Evolutionary conservation across 1,140 invertebrate genomes (phyloP).

Genomic region (Nixonia krombeini): DNA sequence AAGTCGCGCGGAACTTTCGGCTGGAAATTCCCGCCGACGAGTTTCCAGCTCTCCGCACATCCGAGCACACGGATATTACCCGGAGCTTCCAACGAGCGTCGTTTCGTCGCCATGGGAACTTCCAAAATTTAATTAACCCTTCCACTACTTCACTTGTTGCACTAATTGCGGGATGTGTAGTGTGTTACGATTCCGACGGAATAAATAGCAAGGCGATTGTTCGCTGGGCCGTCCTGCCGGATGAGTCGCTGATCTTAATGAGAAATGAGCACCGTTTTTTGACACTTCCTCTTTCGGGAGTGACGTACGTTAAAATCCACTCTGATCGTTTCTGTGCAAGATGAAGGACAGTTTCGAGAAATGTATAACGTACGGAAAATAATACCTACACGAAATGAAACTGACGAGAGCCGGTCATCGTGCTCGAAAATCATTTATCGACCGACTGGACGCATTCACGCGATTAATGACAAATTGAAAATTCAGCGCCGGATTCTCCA

Average conservation of each 20-base stretch:
- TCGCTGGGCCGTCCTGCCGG: too few relatives aligned
- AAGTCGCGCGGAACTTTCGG: constrained; percentile 20
- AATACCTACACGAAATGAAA: too few relatives aligned
- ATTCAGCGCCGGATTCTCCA: constrained; percentile 21
- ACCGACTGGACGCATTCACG: constrained; percentile 2
- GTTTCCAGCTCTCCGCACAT: constrained; percentile 1
- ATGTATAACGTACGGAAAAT: too few relatives aligned
- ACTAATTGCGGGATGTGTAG: constrained; percentile 6
- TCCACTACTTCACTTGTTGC: constrained; percentile 1
- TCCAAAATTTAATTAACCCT: constrained; percentile 20
- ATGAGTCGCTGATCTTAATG: too few relatives aligned
- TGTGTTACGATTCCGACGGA: background rate
- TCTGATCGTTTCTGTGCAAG: too few relatives aligned
- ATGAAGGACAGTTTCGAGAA: too few relatives aligned
- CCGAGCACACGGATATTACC: constrained; percentile 1
- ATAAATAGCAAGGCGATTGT: too few relatives aligned
- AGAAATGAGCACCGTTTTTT: too few relatives aligned
- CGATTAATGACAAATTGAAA: constrained; percentile 36
- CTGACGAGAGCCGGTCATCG: too few relatives aligned
- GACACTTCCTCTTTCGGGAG: too few relatives aligned
- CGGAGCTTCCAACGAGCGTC: constrained; percentile 4
- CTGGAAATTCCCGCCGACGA: constrained; percentile 14
- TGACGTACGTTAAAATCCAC: too few relatives aligned
- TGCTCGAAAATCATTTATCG: too few relatives aligned
- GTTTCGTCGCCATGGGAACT: constrained; percentile 13